phyloP scores from a whole-genome alignment of 2,797 vertebrate genomes.

The Trichosurus vulpecula region DNA sequence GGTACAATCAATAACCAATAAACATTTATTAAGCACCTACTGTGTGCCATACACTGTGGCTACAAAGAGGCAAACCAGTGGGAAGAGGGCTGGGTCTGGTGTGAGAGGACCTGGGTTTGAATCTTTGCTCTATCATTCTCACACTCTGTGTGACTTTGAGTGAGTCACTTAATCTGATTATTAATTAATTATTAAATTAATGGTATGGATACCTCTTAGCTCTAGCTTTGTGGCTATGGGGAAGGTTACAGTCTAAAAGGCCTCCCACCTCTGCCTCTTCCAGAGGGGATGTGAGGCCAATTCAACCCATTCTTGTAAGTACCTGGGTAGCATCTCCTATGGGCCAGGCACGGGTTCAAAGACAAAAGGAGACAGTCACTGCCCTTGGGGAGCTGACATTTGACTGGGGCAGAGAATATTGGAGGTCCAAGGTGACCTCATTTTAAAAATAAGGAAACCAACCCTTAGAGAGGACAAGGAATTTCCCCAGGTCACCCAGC shows the following conservation, averaged over 20 bases:
- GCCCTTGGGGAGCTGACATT: background rate
- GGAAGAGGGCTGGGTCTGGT: background rate
- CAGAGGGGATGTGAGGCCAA: background rate
- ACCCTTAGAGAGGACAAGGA: conserved; percentile 13
- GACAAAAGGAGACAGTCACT: too few species aligned
- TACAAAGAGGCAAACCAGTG: background rate
- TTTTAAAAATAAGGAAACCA: conserved; percentile 31
- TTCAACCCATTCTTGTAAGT: background rate
- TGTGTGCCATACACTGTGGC: background rate
- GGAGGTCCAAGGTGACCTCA: background rate
- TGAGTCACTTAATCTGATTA: background rate
- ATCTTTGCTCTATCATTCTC: background rate
- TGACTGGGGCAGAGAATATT: background rate
- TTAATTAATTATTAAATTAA: background rate
- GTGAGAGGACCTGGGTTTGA: background rate
- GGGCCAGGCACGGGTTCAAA: background rate
- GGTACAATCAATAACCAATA: background rate
- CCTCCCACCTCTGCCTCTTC: background rate
- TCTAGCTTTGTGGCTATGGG: background rate
- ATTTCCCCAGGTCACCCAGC: background rate
- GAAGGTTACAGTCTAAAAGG: background rate
- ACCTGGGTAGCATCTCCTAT: background rate
- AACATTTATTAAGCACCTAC: background rate
- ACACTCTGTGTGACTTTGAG: background rate
- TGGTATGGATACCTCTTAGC: too few species aligned